Percentiles rank a stretch among this genome's conserved stretches.
Evolutionary conservation across 2,797 vertebrate species (phyloP).

Genomic region (Melanotaenia pygmaea): DNA sequence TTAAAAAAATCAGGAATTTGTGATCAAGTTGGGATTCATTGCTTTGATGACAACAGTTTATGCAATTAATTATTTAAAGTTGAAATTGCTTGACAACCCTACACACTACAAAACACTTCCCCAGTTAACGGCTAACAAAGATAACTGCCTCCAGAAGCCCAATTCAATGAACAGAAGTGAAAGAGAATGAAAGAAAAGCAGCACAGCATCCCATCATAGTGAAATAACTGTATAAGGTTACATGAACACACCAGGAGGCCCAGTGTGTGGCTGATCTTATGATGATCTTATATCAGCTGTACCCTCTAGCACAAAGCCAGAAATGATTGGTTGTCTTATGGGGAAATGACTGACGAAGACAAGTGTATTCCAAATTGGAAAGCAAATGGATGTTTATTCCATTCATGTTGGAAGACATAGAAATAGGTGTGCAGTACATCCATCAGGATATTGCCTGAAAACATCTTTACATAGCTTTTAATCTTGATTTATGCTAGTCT

Average conservation of each 20-base stretch:
- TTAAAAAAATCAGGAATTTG: not conserved
- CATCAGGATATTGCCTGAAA: constrained; percentile 4
- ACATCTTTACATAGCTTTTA: not conserved
- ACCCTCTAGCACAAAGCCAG: constrained; percentile 20
- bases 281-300: constrained; percentile 33
- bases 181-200: constrained; percentile 2
- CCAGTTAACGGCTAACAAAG: not conserved
- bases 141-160: not conserved
- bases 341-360: constrained; percentile 37
- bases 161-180: constrained; percentile 3
- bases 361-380: constrained; percentile 19
- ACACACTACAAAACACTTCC: too few relatives aligned
- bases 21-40: not conserved
- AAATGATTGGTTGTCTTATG: constrained; percentile 24
- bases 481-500: constrained; percentile 2
- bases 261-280: constrained; percentile 29
- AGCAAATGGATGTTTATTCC: constrained; percentile 39
- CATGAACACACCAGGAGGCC: constrained; percentile 33
- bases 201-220: constrained; percentile 11
- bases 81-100: not conserved
- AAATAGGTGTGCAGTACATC: constrained; percentile 11
- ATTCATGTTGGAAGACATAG: constrained; percentile 31
- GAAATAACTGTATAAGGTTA: constrained; percentile 18
- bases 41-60: not conserved
- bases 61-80: not conserved